phyloP scores from a whole-genome alignment of 2,888 invertebrate genomes.

The Cheiracanthium punctorium region DNA sequence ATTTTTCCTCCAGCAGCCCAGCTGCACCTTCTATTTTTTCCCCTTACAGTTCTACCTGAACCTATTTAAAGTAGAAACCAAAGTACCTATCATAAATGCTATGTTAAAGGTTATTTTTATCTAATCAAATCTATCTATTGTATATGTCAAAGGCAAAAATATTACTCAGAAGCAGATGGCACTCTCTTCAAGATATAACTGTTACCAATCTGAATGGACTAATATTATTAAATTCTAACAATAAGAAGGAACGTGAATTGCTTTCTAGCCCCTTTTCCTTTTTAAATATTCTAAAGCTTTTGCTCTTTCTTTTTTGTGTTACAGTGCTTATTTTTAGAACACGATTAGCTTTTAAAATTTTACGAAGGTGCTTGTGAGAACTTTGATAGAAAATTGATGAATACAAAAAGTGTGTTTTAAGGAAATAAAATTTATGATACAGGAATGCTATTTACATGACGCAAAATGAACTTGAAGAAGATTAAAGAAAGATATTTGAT shows the following conservation, averaged over 20 bases:
- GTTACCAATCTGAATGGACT: conserved; percentile 32
- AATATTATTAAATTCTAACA: neutral
- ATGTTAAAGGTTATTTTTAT: conserved; percentile 25
- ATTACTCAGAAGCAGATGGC: conserved; percentile 53
- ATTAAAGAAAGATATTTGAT: no score
- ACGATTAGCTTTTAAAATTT: no score
- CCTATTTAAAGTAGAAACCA: neutral
- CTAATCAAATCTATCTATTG: conserved; percentile 12
- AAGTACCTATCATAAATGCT: conserved; percentile 10
- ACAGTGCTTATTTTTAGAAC: no score
- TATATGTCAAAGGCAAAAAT: conserved; percentile 23
- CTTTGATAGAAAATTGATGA: no score
- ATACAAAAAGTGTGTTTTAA: no score
- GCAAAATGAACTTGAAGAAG: no score
- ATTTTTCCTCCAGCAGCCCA: neutral
- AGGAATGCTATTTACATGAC: no score
- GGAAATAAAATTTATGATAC: no score
- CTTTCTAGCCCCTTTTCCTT: no score
- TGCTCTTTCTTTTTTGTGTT: no score
- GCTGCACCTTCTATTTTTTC: neutral
- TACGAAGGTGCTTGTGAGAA: no score
- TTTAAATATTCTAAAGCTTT: no score
- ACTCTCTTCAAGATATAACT: conserved; percentile 40
- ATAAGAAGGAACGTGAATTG: neutral
- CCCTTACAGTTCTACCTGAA: neutral